Evolutionary conservation across 2,113 vertebrate genomes (phyloP).

Genomic region (Pongo abelii): DNA sequence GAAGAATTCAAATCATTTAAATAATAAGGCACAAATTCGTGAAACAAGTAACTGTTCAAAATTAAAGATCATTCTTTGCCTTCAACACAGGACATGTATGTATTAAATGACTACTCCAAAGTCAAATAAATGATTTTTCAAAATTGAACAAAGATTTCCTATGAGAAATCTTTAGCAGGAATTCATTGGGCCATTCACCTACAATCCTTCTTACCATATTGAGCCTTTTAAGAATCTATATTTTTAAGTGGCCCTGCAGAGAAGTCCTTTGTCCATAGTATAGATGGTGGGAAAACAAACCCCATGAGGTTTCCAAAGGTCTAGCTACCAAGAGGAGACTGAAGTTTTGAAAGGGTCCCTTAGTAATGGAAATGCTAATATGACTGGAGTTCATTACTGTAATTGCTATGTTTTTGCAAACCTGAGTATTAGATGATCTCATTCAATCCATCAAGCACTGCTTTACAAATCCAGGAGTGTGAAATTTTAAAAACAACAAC

Average conservation of each 20-base stretch:
- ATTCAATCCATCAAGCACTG: slow-evolving; percentile 51
- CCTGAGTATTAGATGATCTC: slow-evolving; percentile 60
- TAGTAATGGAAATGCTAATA: slow-evolving; percentile 50
- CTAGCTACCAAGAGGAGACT: slow-evolving; percentile 3
- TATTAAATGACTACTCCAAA: slow-evolving; percentile 35
- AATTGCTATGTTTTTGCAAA: slow-evolving; percentile 65
- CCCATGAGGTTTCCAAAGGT: slow-evolving; percentile 6
- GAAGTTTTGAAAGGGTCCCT: slow-evolving; percentile 48
- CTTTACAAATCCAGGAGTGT: slow-evolving; percentile 34
- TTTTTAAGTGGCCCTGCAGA: neutral
- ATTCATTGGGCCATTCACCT: neutral
- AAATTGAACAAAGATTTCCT: slow-evolving; percentile 30
- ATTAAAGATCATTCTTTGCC: neutral
- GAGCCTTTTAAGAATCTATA: neutral
- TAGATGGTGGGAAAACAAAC: neutral
- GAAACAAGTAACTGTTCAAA: neutral
- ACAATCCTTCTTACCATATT: neutral
- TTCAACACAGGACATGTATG: neutral
- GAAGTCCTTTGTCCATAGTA: neutral
- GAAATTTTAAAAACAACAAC: slow-evolving; percentile 45
- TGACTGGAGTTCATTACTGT: slow-evolving; percentile 56
- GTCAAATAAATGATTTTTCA: neutral
- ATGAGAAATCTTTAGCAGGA: neutral
- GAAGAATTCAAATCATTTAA: slow-evolving; percentile 15
- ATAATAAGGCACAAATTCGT: neutral